phyloP scores from a whole-genome alignment of 2,113 vertebrate species.

The Protobothrops flavoviridis region DNA sequence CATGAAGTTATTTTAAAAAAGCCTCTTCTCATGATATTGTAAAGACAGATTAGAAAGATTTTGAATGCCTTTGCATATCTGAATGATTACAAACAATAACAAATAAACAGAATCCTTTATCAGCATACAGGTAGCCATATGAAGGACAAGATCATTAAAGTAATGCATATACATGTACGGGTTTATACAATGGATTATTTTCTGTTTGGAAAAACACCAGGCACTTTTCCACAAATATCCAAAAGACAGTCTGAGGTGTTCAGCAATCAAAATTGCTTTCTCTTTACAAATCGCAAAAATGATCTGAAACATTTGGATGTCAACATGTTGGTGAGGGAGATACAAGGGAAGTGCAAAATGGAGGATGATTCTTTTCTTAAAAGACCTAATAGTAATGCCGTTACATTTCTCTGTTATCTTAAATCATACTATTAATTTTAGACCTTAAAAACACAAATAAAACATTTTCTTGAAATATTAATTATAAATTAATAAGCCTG shows the following conservation, averaged over 20 bases:
- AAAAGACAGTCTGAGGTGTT: slow-evolving; percentile 55
- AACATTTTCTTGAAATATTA: slow-evolving; percentile 72
- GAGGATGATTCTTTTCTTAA: slow-evolving; percentile 54
- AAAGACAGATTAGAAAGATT: slow-evolving; percentile 55
- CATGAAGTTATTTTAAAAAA: slow-evolving; percentile 52
- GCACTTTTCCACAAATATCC: slow-evolving; percentile 80
- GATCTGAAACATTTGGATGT: slow-evolving; percentile 62
- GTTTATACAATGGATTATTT: slow-evolving; percentile 88
- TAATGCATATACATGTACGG: slow-evolving; percentile 90
- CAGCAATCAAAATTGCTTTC: neutral
- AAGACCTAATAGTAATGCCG: slow-evolving; percentile 59
- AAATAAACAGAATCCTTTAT: slow-evolving; percentile 62
- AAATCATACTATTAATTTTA: slow-evolving; percentile 77
- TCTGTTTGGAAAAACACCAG: slow-evolving; percentile 81
- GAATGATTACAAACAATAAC: slow-evolving; percentile 53
- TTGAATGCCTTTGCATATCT: slow-evolving; percentile 28
- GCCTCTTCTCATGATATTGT: slow-evolving; percentile 40
- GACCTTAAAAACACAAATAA: slow-evolving; percentile 75
- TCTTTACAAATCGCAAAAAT: slow-evolving; percentile 50
- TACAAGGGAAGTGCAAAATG: neutral
- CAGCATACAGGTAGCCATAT: slow-evolving; percentile 60
- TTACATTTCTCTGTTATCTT: slow-evolving; percentile 72
- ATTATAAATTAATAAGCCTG: slow-evolving; percentile 87
- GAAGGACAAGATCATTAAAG: slow-evolving; percentile 74
- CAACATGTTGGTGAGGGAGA: slow-evolving; percentile 28